Conservation (phyloP, 2,888 invertebrate genomes). For the Clunio marinus region DNA sequence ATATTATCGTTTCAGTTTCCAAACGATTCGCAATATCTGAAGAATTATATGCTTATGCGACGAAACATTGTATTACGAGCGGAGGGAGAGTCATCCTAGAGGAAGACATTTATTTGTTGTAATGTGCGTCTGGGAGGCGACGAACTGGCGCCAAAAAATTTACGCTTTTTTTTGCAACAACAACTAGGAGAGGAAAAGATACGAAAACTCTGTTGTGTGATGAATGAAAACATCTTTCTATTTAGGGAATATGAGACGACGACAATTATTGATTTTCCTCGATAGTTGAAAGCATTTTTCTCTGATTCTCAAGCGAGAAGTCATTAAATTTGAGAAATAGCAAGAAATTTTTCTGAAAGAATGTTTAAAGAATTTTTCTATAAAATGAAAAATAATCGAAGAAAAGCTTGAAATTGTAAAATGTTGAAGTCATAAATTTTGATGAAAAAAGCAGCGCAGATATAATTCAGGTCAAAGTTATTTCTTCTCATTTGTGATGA, state of each 20-base stretch:
- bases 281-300: background rate
- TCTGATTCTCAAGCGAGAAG: too few relatives aligned
- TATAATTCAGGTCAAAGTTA: too few relatives aligned
- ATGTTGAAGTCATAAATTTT: too few relatives aligned
- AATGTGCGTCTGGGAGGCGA: slow-evolving; percentile 1
- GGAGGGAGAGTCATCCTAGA: background rate
- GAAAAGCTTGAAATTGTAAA: too few relatives aligned
- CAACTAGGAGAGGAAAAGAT: background rate
- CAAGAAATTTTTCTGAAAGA: too few relatives aligned
- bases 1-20: slow-evolving; percentile 3
- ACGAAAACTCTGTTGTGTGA: background rate
- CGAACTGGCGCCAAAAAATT: slow-evolving; percentile 24
- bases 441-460: too few relatives aligned
- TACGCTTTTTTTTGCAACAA: slow-evolving; percentile 33
- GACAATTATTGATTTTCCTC: slow-evolving; percentile 6
- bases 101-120: slow-evolving; percentile 1
- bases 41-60: too few relatives aligned
- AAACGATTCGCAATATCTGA: background rate
- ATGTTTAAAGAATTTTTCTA: too few relatives aligned
- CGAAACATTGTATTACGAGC: background rate
- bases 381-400: too few relatives aligned
- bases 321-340: too few relatives aligned
- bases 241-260: background rate
- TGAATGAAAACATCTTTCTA: background rate
- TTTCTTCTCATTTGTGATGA: too few relatives aligned